phyloP scores from a whole-genome alignment of 1,140 invertebrate genomes.

The Ips nitidus region DNA sequence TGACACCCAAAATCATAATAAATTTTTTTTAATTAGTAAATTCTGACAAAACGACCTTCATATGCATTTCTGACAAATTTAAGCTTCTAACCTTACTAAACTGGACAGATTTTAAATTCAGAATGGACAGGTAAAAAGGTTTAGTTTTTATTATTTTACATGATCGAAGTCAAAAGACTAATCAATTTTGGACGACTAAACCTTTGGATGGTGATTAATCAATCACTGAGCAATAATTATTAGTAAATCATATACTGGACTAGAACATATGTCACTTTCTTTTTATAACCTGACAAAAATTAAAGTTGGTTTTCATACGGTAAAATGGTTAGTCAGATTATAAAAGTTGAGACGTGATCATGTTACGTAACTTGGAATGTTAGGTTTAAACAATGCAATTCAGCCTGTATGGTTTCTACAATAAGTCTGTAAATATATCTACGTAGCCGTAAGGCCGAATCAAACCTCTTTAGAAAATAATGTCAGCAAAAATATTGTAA shows the following conservation, averaged over 20 bases:
- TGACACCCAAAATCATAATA: neutral
- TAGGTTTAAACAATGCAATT: constrained; percentile 7
- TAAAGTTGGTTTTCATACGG: too few species aligned
- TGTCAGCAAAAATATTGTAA: constrained; percentile 37
- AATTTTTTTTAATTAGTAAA: neutral
- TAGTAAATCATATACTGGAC: constrained; percentile 38
- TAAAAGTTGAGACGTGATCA: constrained; percentile 7
- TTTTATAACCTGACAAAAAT: too few species aligned
- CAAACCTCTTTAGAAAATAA: too few species aligned
- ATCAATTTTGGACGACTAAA: constrained; percentile 46
- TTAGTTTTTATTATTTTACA: constrained; percentile 43
- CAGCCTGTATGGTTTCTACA: too few species aligned
- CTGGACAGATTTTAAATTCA: constrained; percentile 45
- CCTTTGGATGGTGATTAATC: constrained; percentile 41
- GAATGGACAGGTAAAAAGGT: constrained; percentile 45
- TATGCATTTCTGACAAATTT: too few species aligned
- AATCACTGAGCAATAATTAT: constrained; percentile 44
- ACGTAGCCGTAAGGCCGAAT: too few species aligned
- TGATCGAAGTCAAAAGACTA: constrained; percentile 36
- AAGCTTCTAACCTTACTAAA: constrained; percentile 12
- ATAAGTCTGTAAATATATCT: too few species aligned
- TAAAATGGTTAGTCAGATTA: constrained; percentile 28
- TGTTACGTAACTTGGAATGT: constrained; percentile 40
- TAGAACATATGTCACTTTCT: constrained; percentile 42
- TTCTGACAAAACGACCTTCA: too few species aligned